Evolutionary conservation across 64 coral and sea anemone genomes (phyloP).

Genomic region (Montipora efflorescens): DNA sequence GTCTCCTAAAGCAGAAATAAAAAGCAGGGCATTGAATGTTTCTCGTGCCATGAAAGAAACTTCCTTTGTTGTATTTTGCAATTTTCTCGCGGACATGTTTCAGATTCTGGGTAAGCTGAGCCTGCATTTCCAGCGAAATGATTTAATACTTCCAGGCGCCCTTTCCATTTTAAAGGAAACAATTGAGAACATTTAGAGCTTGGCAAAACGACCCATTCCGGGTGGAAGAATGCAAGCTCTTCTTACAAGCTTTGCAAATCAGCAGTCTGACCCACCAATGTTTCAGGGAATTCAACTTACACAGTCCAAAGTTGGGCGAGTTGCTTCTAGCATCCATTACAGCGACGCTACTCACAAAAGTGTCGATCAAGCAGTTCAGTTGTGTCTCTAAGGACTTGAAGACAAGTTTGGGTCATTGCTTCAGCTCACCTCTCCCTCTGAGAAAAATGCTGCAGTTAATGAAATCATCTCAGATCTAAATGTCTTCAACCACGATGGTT

Average conservation of each 20-base stretch:
- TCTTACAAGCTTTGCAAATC: too few species aligned
- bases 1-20: constrained; percentile 49
- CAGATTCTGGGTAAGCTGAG: constrained; percentile 46
- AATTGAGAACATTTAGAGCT: constrained; percentile 5
- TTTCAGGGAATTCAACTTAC: too few species aligned
- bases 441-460: not conserved
- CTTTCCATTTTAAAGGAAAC: constrained; percentile 27
- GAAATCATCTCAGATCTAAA: too few species aligned
- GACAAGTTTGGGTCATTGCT: too few species aligned
- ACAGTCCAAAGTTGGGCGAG: too few species aligned
- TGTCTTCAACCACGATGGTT: too few species aligned
- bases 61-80: constrained; percentile 50
- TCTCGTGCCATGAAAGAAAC: constrained; percentile 44
- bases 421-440: constrained; percentile 3
- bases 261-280: too few species aligned
- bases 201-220: not conserved
- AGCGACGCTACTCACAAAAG: too few species aligned
- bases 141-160: constrained; percentile 44
- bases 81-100: constrained; percentile 60
- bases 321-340: too few species aligned
- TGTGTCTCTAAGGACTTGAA: not conserved
- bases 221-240: not conserved
- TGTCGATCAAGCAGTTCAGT: constrained; percentile 26
- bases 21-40: constrained; percentile 43
- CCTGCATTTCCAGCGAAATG: constrained; percentile 57